A percentile compares a stretch with the other conserved stretches of the same genome.
phyloP scores from a whole-genome alignment of 2,888 invertebrate genomes.

The Caenorhabditis sulstoni region DNA sequence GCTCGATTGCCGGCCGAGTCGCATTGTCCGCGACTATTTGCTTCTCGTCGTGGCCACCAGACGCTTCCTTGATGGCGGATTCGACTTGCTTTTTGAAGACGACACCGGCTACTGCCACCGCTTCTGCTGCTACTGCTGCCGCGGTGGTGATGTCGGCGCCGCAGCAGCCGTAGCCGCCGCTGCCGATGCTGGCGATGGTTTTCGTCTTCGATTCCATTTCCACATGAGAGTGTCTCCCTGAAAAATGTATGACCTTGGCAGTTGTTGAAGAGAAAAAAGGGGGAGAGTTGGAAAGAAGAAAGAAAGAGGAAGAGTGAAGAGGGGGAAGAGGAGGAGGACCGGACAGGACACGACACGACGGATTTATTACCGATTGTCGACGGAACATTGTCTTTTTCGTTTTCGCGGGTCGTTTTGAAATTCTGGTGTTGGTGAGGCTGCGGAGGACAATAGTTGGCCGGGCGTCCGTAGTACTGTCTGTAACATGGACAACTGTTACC shows the following conservation, averaged over 20 bases:
- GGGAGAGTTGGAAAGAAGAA: neutral
- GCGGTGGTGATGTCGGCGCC: too few species aligned
- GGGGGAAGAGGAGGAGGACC: constrained; percentile 1
- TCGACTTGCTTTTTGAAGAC: too few species aligned
- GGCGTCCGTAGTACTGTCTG: too few species aligned
- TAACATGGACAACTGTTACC: too few species aligned
- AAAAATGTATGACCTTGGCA: constrained; percentile 45
- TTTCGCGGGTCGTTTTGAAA: neutral
- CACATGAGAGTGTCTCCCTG: constrained; percentile 24
- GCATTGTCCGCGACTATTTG: neutral
- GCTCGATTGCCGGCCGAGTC: neutral
- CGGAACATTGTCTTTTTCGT: constrained; percentile 17
- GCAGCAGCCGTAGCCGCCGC: too few species aligned
- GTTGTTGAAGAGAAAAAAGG: constrained; percentile 3
- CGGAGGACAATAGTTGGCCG: too few species aligned
- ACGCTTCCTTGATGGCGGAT: too few species aligned
- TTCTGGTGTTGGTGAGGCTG: neutral
- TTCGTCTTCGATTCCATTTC: constrained; percentile 7
- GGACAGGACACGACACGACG: neutral
- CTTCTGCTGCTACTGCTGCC: too few species aligned
- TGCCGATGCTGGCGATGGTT: neutral
- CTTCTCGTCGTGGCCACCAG: too few species aligned
- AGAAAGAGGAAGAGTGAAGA: constrained; percentile 2
- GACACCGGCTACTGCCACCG: too few species aligned
- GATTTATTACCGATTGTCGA: constrained; percentile 44